Percentiles rank a stretch among this genome's conserved stretches.
Evolutionary conservation across 2,888 invertebrate genomes (phyloP).

Genomic region (Noctua fimbriata): DNA sequence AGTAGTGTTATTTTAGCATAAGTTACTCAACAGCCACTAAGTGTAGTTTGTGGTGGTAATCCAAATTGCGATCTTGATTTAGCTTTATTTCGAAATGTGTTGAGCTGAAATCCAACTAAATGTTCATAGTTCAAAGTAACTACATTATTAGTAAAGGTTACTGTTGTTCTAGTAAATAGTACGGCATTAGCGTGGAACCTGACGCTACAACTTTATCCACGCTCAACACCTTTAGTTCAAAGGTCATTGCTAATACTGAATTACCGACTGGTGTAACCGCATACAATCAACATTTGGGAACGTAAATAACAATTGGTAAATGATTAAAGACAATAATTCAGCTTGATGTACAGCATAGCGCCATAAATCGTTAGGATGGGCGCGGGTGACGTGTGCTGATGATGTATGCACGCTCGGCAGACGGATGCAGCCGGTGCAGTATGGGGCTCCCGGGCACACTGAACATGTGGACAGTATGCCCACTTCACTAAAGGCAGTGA

Average conservation of each 20-base stretch:
- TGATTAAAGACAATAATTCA: slow-evolving; percentile 17
- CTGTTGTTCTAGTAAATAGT: slow-evolving; percentile 34
- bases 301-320: slow-evolving; percentile 3
- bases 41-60: slow-evolving; percentile 12
- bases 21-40: slow-evolving; percentile 14
- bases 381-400: slow-evolving; percentile 24
- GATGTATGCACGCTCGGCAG: neutral
- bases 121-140: slow-evolving; percentile 49
- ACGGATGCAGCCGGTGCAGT: slow-evolving; percentile 1
- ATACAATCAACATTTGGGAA: neutral
- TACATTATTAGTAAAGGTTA: slow-evolving; percentile 50
- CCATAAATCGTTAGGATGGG: slow-evolving; percentile 14
- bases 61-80: slow-evolving; percentile 16
- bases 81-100: slow-evolving; percentile 29
- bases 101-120: slow-evolving; percentile 38
- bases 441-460: neutral
- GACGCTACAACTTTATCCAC: slow-evolving; percentile 31
- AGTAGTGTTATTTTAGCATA: slow-evolving; percentile 3
- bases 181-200: slow-evolving; percentile 17
- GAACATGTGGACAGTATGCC: neutral
- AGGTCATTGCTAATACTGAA: slow-evolving; percentile 21
- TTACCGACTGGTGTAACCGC: neutral
- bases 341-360: slow-evolving; percentile 1
- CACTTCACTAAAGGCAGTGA: neutral
- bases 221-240: slow-evolving; percentile 17